Conservation (phyloP, 2,888 invertebrate species). For the Conchocele bisecta region DNA sequence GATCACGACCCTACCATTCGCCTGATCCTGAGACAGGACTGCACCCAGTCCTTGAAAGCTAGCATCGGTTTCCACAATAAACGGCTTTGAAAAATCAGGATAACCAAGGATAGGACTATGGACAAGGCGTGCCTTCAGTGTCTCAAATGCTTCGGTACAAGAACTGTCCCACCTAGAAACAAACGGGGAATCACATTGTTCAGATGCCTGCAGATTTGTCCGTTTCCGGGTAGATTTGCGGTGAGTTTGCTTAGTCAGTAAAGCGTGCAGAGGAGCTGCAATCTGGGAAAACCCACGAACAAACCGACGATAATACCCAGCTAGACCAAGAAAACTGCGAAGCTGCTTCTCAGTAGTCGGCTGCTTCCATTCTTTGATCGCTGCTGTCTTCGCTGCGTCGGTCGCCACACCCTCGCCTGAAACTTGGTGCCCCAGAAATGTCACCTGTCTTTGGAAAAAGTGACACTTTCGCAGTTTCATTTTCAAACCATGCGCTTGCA, state of each 20-base stretch:
- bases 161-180: slow-evolving; percentile 22
- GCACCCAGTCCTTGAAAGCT: slow-evolving; percentile 43
- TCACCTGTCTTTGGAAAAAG: slow-evolving; percentile 28
- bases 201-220: no score
- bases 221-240: no score
- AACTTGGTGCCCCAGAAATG: slow-evolving; percentile 26
- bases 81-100: slow-evolving; percentile 49
- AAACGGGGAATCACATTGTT: no score
- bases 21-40: slow-evolving; percentile 52
- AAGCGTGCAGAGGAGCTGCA: slow-evolving; percentile 4
- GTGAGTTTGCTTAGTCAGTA: background rate
- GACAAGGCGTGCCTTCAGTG: slow-evolving; percentile 30
- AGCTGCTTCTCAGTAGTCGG: background rate
- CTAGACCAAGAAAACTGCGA: slow-evolving; percentile 5
- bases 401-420: slow-evolving; percentile 31
- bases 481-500: slow-evolving; percentile 38
- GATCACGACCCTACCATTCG: slow-evolving; percentile 31
- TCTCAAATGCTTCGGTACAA: slow-evolving; percentile 34
- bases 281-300: background rate
- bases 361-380: slow-evolving; percentile 37
- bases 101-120: slow-evolving; percentile 42
- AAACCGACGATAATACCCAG: slow-evolving; percentile 16
- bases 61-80: slow-evolving; percentile 54
- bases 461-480: slow-evolving; percentile 42
- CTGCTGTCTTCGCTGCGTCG: slow-evolving; percentile 40